These are phyloP conservation scores for Tetramorium simillimum DNA, from an alignment of 1,140 invertebrate genomes.

Conservation along the genomic window DNA sequence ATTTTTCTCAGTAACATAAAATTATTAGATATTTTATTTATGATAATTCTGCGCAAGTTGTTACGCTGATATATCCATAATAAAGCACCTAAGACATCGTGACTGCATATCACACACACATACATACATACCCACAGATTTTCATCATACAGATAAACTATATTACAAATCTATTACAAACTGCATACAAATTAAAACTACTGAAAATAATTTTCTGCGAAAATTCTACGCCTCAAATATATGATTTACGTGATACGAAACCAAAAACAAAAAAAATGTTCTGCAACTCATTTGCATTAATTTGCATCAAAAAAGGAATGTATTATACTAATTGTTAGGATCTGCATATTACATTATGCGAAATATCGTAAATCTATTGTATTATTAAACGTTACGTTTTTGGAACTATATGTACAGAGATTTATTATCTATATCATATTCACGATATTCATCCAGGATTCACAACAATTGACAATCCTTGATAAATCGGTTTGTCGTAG, in stretches of 20 bases:
- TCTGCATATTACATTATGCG: background rate
- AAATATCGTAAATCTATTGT: background rate
- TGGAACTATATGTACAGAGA: conserved; percentile 52
- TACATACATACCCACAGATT: background rate
- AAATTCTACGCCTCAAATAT: background rate
- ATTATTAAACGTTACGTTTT: conserved; percentile 6
- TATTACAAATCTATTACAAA: background rate
- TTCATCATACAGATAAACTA: background rate
- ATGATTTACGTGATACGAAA: conserved; percentile 1
- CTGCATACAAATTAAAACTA: background rate
- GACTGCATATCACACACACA: background rate
- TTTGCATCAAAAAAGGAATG: no score
- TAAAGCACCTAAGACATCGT: conserved; percentile 16
- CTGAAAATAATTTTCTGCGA: background rate
- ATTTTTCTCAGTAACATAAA: background rate
- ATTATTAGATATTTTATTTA: conserved; percentile 26
- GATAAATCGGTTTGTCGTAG: background rate
- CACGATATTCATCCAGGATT: conserved; percentile 21
- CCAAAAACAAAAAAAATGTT: background rate
- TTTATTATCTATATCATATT: background rate
- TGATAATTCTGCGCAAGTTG: background rate
- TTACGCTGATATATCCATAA: background rate
- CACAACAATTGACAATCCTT: conserved; percentile 33
- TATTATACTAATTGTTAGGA: background rate
- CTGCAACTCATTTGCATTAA: background rate